Evolutionary conservation across 2,888 invertebrate species (phyloP).

Genomic region (Brachylomia viminalis): DNA sequence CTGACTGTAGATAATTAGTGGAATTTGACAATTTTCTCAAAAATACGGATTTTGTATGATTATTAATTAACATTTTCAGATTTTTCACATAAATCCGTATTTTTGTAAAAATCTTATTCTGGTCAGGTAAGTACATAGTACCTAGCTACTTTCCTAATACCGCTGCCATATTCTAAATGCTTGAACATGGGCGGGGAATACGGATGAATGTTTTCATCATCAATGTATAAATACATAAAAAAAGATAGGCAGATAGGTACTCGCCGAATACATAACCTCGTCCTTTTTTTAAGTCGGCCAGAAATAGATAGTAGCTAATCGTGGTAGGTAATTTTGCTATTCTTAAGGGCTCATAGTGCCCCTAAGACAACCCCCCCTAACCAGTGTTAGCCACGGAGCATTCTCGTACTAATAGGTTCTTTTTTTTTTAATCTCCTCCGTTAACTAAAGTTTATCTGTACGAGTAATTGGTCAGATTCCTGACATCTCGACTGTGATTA

Average conservation of each 20-base stretch:
- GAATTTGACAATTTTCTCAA: background rate
- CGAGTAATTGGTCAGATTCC: background rate
- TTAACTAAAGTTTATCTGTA: background rate
- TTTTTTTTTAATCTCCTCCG: background rate
- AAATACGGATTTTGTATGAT: background rate
- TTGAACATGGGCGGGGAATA: no score
- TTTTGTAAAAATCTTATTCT: background rate
- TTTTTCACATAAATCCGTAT: no score
- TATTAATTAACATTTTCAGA: no score
- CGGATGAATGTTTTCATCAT: background rate
- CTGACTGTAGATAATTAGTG: background rate
- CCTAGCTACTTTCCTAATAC: background rate
- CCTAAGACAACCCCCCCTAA: no score
- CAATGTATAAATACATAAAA: no score
- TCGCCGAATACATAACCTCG: background rate
- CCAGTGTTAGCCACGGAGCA: no score
- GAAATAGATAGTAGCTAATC: background rate
- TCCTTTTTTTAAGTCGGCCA: background rate
- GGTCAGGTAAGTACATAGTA: background rate
- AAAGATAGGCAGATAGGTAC: no score
- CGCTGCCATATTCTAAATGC: background rate
- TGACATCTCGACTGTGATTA: background rate
- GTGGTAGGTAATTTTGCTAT: background rate
- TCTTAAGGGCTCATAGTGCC: background rate
- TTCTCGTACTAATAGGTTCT: background rate